Percentiles rank a stretch among this genome's conserved stretches.
Conservation (phyloP, 2,113 vertebrate genomes). For the Epinephelus lanceolatus region DNA sequence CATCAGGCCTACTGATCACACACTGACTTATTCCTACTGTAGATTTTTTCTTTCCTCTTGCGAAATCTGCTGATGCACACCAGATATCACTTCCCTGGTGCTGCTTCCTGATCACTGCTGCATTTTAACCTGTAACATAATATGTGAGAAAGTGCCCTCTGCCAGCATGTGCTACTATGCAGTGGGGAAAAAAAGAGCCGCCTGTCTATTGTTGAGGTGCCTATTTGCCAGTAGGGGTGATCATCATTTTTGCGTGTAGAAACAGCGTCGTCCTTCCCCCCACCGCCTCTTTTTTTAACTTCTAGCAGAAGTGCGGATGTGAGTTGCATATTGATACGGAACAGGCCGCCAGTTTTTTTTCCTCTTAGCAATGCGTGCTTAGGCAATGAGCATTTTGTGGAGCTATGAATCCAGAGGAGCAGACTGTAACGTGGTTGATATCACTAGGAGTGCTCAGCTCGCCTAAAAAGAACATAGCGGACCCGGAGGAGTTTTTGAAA, state of each 20-base stretch:
- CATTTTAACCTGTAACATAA: neutral
- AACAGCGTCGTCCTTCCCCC: conserved; percentile 48
- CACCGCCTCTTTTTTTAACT: conserved; percentile 58
- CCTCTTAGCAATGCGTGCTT: conserved; percentile 46
- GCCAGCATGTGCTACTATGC: conserved; percentile 9
- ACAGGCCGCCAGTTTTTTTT: conserved; percentile 65
- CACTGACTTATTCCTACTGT: neutral
- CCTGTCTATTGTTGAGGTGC: conserved; percentile 64
- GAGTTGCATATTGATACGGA: conserved; percentile 84
- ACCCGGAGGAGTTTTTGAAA: conserved; percentile 94
- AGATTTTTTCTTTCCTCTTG: neutral
- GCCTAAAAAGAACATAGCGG: conserved; percentile 94
- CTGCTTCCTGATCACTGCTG: neutral
- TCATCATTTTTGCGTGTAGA: conserved; percentile 62
- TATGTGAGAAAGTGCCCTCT: neutral
- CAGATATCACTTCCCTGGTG: neutral
- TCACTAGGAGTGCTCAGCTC: conserved; percentile 96
- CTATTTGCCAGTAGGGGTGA: conserved; percentile 80
- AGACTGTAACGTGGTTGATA: conserved; percentile 96
- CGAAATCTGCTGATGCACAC: conserved; percentile 9
- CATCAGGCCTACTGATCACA: neutral
- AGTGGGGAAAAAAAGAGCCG: neutral
- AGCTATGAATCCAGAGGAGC: conserved; percentile 96
- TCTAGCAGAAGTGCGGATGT: conserved; percentile 91
- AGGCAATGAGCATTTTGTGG: conserved; percentile 65